Evolutionary conservation across 1,140 invertebrate species (phyloP).

Genomic region (Charaxes varanes): DNA sequence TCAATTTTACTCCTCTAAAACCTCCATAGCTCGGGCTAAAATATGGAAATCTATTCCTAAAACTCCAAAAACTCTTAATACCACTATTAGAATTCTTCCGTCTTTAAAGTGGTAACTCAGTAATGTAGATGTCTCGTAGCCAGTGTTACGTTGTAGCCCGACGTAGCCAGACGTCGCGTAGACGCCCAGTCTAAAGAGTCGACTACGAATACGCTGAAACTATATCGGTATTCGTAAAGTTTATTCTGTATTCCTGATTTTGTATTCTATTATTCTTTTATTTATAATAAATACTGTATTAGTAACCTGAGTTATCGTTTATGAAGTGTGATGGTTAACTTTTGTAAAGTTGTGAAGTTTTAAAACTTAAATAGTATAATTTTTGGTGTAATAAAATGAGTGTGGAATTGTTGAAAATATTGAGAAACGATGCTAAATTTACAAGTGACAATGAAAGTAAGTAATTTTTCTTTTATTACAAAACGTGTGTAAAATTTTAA

Average conservation of each 20-base stretch:
- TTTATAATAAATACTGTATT: no score
- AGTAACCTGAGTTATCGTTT: neutral
- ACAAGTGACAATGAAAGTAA: constrained; percentile 31
- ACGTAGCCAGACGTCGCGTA: constrained; percentile 40
- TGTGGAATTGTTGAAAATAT: constrained; percentile 37
- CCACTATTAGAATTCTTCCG: no score
- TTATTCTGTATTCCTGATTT: constrained; percentile 3
- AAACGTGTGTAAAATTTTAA: no score
- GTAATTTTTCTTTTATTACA: constrained; percentile 18
- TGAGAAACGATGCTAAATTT: constrained; percentile 36
- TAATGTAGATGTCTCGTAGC: no score
- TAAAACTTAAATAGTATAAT: constrained; percentile 9
- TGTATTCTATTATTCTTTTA: constrained; percentile 10
- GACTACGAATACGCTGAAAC: neutral
- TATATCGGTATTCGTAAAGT: neutral
- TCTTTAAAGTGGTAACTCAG: no score
- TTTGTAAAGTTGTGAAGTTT: constrained; percentile 7
- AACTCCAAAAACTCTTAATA: no score
- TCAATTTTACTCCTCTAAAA: no score
- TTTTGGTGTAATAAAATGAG: constrained; percentile 35
- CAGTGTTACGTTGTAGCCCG: constrained; percentile 53
- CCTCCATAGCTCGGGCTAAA: no score
- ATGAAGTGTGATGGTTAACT: constrained; percentile 4
- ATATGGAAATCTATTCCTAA: no score
- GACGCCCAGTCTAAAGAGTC: no score